phyloP scores from a whole-genome alignment of 2,888 invertebrate genomes.

The Sinelater perroti region DNA sequence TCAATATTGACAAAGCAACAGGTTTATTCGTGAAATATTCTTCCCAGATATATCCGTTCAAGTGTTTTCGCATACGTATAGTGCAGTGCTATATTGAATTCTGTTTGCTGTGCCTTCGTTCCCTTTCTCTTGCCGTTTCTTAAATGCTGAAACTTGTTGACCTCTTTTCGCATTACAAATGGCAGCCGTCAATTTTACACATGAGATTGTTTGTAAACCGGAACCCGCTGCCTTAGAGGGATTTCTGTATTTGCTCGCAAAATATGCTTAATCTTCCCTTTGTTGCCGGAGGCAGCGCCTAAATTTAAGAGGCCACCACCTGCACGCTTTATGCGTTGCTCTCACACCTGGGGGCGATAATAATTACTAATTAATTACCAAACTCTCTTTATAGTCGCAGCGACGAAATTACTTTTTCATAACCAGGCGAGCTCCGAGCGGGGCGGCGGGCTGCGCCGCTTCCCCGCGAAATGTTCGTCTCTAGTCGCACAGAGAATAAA shows the following conservation, averaged over 20 bases:
- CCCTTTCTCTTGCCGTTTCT: constrained; percentile 17
- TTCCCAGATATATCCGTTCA: constrained; percentile 33
- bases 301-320: constrained; percentile 1
- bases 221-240: constrained; percentile 12
- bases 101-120: constrained; percentile 13
- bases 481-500: constrained; percentile 21
- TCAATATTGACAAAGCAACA: constrained; percentile 42
- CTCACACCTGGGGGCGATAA: too few species aligned
- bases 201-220: constrained; percentile 26
- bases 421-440: neutral
- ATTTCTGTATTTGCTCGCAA: constrained; percentile 17
- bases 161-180: constrained; percentile 23
- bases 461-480: constrained; percentile 16
- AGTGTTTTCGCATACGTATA: constrained; percentile 35
- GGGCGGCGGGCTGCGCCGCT: neutral
- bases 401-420: too few species aligned
- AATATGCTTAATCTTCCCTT: neutral
- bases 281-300: neutral
- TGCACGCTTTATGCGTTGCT: neutral
- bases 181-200: constrained; percentile 25
- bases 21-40: constrained; percentile 39
- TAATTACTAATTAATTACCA: constrained; percentile 10
- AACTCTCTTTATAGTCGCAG: too few species aligned
- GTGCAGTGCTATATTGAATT: constrained; percentile 18
- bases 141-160: constrained; percentile 27